phyloP scores from a whole-genome alignment of 2,797 vertebrate genomes.

The Enteromius afrohamiltoni region DNA sequence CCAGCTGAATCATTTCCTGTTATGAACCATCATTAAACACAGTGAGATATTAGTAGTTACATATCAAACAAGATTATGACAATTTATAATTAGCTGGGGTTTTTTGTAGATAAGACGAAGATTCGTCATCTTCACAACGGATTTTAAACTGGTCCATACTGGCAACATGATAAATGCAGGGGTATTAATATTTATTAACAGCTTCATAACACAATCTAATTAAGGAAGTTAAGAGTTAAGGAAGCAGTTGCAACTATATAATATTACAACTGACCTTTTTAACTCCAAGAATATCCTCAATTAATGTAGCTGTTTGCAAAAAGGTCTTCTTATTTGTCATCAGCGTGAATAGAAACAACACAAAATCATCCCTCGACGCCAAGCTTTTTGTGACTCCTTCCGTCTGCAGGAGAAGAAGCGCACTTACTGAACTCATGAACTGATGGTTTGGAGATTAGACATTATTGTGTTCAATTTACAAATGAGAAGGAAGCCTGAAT shows the following conservation, averaged over 20 bases:
- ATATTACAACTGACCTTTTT: constrained; percentile 85
- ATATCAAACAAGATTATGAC: background rate
- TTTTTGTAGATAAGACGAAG: background rate
- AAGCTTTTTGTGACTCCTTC: constrained; percentile 94
- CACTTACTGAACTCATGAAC: background rate
- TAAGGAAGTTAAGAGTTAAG: background rate
- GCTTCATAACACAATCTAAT: background rate
- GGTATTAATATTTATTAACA: background rate
- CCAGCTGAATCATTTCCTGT: constrained; percentile 97
- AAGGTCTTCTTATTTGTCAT: constrained; percentile 99
- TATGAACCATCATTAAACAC: constrained; percentile 13
- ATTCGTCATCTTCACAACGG: background rate
- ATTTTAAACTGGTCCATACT: background rate
- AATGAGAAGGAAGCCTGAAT: constrained; percentile 12
- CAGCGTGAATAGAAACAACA: constrained; percentile 95
- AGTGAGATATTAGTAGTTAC: background rate
- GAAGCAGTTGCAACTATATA: background rate
- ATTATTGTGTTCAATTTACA: background rate
- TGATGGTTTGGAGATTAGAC: background rate
- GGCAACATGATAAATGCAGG: background rate
- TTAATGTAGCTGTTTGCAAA: constrained; percentile 95
- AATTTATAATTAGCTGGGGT: background rate
- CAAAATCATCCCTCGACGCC: constrained; percentile 96
- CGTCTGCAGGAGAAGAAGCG: constrained; percentile 71
- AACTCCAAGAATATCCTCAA: constrained; percentile 97